A percentile compares a stretch with the other conserved stretches of the same genome.
phyloP scores from a whole-genome alignment of 2,797 vertebrate genomes.

The Toxotes lorentzi region DNA sequence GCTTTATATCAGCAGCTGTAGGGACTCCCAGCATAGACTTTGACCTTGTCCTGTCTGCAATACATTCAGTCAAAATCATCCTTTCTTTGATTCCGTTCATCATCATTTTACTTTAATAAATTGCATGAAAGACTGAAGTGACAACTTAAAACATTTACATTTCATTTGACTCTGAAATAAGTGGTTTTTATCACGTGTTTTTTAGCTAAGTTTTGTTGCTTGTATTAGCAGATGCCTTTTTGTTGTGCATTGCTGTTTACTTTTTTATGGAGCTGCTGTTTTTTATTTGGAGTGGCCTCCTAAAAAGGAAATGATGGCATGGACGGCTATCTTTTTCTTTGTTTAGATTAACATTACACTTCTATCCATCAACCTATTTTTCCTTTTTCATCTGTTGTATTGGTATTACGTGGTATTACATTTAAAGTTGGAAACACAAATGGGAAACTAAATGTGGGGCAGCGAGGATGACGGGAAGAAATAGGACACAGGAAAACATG shows the following conservation, averaged over 20 bases:
- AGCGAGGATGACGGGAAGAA: accelerated
- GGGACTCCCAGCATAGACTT: background rate
- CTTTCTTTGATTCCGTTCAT: background rate
- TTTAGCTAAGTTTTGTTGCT: background rate
- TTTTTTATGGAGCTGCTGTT: background rate
- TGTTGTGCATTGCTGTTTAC: too few relatives aligned
- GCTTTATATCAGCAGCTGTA: background rate
- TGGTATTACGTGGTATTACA: background rate
- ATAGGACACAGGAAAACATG: background rate
- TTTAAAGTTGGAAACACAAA: background rate
- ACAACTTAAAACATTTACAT: background rate
- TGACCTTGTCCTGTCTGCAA: background rate
- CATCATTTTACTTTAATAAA: too few relatives aligned
- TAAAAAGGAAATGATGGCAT: background rate
- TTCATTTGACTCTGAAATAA: background rate
- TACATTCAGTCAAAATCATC: background rate
- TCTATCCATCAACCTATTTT: background rate
- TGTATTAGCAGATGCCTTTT: background rate
- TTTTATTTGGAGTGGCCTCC: background rate
- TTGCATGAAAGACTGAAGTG: background rate
- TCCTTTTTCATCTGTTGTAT: background rate
- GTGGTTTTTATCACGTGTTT: background rate
- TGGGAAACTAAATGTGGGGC: background rate
- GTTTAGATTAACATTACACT: background rate
- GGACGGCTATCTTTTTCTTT: background rate